Base-by-base conservation (phyloP, 2,888 invertebrate genomes). In the Ctena decussata region DNA sequence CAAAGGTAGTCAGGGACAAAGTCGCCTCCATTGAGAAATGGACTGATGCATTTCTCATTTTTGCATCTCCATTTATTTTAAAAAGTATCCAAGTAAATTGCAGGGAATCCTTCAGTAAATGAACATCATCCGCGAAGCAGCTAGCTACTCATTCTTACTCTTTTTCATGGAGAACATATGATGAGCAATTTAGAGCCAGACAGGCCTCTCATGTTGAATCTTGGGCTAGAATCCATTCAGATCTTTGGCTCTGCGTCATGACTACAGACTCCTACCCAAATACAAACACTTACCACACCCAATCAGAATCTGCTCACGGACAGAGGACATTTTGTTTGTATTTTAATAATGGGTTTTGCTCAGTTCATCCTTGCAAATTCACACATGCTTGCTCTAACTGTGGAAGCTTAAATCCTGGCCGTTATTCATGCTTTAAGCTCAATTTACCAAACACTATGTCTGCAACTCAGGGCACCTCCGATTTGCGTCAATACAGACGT, bases 231-330 rank as follows among this genome's bases (percentile, higher is more conserved):
- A 53, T 84, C 18, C 70, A 80, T 44, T 71, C 70, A 46, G 79
- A 84, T 37, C 60, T 84, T 15, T 79, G 83, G 79, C 60, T 84
- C 21, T n/a, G 53, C 12, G n/a, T 53, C n/a, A 53, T 53, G 53
- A 53, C 21, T 5, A 15, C 41, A n/a, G n/a, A n/a, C n/a, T n/a
- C n/a, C n/a, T n/a, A n/a, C n/a, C n/a, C n/a, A n/a, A n/a, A n/a
- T n/a, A n/a, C n/a, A n/a, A n/a, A n/a, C n/a, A 44, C 11, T 44
- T 18, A 44, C 44, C 8, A 8, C 44, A 12, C 44, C 18, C 18
- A 8, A 44, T 12, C 44, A 12, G 44, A 44, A 44, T 18, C 44
- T 44, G 11, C 8, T 27, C 30, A 24, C 24, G 70, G 46, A 27
- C 53, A 65, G 35, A 32, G 41, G 21, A n/a, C 27, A n/a, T n/a